Evolutionary conservation across 2,888 invertebrate species (phyloP), one percentile per base, ranked within the genome.

Genomic region (Ormia ochracea): DNA sequence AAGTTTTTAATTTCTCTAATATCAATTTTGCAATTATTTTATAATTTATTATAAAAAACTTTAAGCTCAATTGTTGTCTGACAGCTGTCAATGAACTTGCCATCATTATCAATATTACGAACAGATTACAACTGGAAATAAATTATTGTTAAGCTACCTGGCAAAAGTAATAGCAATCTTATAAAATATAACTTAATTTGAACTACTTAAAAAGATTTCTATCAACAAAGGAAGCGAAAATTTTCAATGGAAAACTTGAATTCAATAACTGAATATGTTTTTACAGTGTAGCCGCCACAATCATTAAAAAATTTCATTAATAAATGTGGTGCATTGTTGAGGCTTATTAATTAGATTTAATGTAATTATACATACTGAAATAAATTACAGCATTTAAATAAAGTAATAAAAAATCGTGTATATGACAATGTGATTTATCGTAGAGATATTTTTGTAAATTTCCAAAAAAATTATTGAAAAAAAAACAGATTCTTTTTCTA

Each of bases 11-110:
- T 56, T 56, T 56, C 12, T 38, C 41, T 56, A 28, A 28, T 54
- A 54, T 31, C 10, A 26, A 61, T 66, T 65, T 41, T 59, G 21
- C 23, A 36, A 38, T 50, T 10, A 38, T 69, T 17, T 56, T 7
- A 48, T n/a, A n/a, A 21, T 7, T 4, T 3, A 36, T 12, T 19
- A 56, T 43, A 56, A 43, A 23, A 9, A 48, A 26, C 14, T 59
- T 52, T 19, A 54, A 21, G 54, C 19, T 52, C 28, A 41, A 61
- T 59, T 69, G n/a, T n/a, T n/a, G 33, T 56, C 33, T 59, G 23
- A 10, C 12, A 61, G 43, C 19, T 70, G 70, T 61, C 63, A 72
- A 63, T 72, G 72, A 72, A 72, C 72, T 54, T 63, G 72, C 63
- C 43, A 54, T 45, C 17, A 43, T 33, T 17, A 45, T n/a, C 23